phyloP scores from a whole-genome alignment of 2,888 invertebrate genomes.

The Tethea ocularis region DNA sequence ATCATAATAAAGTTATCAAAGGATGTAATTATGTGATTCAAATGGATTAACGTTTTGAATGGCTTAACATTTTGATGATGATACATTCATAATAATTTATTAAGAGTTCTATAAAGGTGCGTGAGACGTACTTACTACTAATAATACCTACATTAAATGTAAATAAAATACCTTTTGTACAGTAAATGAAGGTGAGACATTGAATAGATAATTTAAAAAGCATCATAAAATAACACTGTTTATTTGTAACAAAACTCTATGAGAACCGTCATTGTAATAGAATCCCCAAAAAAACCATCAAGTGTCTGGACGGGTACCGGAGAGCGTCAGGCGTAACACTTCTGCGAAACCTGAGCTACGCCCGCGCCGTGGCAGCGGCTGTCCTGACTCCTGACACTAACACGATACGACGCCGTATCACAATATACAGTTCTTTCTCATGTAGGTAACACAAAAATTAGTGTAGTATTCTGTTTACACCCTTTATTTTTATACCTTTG shows the following conservation, averaged over 20 bases:
- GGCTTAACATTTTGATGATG: neutral
- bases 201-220: neutral
- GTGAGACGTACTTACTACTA: too few species aligned
- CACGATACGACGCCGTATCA: constrained; percentile 69
- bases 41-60: neutral
- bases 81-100: neutral
- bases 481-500: constrained; percentile 65
- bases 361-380: constrained; percentile 36
- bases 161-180: too few species aligned
- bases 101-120: neutral
- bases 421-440: constrained; percentile 75
- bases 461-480: constrained; percentile 76
- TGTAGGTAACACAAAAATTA: constrained; percentile 75
- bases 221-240: neutral
- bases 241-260: constrained; percentile 8
- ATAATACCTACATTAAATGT: too few species aligned
- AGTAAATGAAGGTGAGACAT: too few species aligned
- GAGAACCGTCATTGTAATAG: constrained; percentile 22
- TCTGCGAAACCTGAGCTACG: constrained; percentile 74
- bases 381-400: constrained; percentile 57
- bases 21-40: neutral
- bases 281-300: constrained; percentile 46
- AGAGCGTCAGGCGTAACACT: constrained; percentile 76
- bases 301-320: constrained; percentile 52
- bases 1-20: neutral